Base-by-base conservation (phyloP, 2,113 vertebrate genomes). In the Acrocephalus kingi region DNA sequence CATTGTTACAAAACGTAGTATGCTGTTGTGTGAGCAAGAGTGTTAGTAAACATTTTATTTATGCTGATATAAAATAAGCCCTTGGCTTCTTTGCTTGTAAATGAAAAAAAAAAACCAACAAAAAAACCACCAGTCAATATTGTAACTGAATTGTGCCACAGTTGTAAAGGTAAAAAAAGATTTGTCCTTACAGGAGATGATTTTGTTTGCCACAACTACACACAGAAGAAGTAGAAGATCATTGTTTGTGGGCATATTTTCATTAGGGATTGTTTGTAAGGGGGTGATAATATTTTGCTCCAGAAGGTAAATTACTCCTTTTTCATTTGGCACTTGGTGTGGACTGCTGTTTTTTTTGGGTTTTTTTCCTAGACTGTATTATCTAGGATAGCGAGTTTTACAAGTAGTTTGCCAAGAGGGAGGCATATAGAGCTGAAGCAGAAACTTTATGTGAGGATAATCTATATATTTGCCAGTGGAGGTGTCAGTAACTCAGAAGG, bases 61-160 rank as follows among this genome's bases (percentile, higher is more conserved):
- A 55, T 85, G 33, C 24, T 66, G 46, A 30, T 83, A 27, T 11
- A 80, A 74, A 76, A 76, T 87, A 82, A 94, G 11, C 4, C 37
- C 6, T 79, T 64, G 6, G 7, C 11, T 81, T 92, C 12, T 45
- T 89, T 90, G 30, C 27, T 15, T 59, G 13, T 90, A 86, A 94
- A 52, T 71, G 4, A 7, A 10, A 23, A 63, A 63, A n/a, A n/a
- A 63, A 20, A 45, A 22, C 28, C 14, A 16, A 20, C 4, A 11
- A 22, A 24, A 19, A 55, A 7, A 0, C 2, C 1, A 9, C 11
- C 2, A 15, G 37, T 39, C 19, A 35, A 4, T 15, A 17, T 51
- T 84, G 19, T 90, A 72, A 58, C 24, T 69, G 46, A 85, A 17
- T 28, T 52, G 8, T 88, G 58, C n/a, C 30, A 46, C 33, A 48